These are phyloP conservation scores for Cassiopea andromeda DNA, from an alignment of 30 jellyfish, hydroid and myxozoan species.

Conservation along the genomic window DNA sequence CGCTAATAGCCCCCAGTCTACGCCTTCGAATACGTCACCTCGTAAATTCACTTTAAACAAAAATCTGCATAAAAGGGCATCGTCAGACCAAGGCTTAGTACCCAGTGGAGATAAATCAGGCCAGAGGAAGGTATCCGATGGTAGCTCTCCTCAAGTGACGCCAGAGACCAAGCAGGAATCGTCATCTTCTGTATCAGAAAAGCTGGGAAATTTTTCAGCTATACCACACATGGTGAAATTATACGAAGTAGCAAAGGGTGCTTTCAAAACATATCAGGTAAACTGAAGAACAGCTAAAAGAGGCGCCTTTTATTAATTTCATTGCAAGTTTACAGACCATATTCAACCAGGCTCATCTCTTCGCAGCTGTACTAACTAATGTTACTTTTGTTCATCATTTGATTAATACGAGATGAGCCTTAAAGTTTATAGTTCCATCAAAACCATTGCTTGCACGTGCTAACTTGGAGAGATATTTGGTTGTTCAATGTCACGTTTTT, in stretches of 20 bases:
- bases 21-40: constrained; percentile 82
- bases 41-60: constrained; percentile 76
- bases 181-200: constrained; percentile 65
- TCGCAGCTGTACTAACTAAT: no score
- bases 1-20: constrained; percentile 64
- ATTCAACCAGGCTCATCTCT: no score
- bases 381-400: no score
- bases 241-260: constrained; percentile 85
- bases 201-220: constrained; percentile 77
- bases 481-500: no score
- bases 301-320: not conserved
- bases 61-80: constrained; percentile 66
- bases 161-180: constrained; percentile 48
- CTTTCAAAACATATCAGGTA: constrained; percentile 89
- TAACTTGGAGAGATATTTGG: no score
- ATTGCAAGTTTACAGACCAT: no score
- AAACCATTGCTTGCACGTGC: no score
- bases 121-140: constrained; percentile 59
- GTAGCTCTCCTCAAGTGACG: constrained; percentile 52
- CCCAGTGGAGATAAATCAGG: constrained; percentile 66
- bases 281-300: not conserved
- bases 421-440: no score
- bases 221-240: constrained; percentile 86
- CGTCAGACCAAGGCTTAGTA: constrained; percentile 55
- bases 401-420: no score